phyloP scores from a whole-genome alignment of 2,888 invertebrate species.

The Netelia inedita region DNA sequence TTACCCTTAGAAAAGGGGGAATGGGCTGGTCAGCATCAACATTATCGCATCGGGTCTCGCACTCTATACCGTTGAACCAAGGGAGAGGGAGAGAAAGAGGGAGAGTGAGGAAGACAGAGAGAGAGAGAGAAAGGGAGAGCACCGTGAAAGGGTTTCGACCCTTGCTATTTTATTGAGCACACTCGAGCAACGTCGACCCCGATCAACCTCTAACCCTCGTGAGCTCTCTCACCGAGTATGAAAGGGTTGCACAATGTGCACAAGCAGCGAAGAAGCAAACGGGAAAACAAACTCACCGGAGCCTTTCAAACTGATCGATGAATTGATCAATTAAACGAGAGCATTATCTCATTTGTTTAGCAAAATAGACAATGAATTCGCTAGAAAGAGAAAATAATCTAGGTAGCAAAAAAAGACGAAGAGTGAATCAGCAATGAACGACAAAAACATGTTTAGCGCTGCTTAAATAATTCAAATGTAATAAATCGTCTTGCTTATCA shows the following conservation, averaged over 20 bases:
- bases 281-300: constrained; percentile 30
- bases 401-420: background rate
- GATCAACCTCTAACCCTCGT: constrained; percentile 37
- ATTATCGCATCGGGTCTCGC: constrained; percentile 37
- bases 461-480: too few species aligned
- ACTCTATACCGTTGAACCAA: background rate
- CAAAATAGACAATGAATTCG: constrained; percentile 24
- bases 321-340: constrained; percentile 37
- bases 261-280: constrained; percentile 40
- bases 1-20: constrained; percentile 14
- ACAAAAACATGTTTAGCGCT: too few species aligned
- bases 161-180: constrained; percentile 37
- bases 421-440: too few species aligned
- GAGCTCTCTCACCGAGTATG: constrained; percentile 17
- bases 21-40: constrained; percentile 50
- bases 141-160: constrained; percentile 56
- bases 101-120: background rate
- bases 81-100: background rate
- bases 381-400: constrained; percentile 8
- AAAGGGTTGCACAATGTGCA: constrained; percentile 54
- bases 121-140: background rate
- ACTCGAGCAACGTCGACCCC: constrained; percentile 52
- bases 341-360: background rate
- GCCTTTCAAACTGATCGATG: constrained; percentile 63
- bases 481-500: background rate